Base-by-base conservation (phyloP, 1,140 invertebrate species). In the Drosophila pseudoananassae region DNA sequence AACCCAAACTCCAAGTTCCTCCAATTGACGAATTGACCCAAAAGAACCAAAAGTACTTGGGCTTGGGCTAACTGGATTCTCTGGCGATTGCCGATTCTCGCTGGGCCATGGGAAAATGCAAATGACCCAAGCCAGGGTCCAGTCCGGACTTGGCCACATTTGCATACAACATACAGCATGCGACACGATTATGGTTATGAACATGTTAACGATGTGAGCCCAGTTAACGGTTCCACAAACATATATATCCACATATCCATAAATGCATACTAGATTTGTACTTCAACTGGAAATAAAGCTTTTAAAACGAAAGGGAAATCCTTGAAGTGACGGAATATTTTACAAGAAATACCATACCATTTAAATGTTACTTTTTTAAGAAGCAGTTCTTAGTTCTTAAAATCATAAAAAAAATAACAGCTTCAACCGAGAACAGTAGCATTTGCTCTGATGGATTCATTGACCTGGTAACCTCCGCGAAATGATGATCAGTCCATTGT, bases 1-100 rank as follows among this genome's bases (percentile, higher is more conserved):
- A 36, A 36, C 1, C 31, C 60, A 61, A 65, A 38, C 20, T 20
- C 20, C 20, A 20, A 8, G 43, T 10, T 46, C 68, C 55, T 59
- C 61, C 70, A 76, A 85, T 80, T 85, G 81, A 85, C 81, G 81
- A 81, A 85, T 80, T 85, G 81, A 85, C 72, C 76, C 61, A 80
- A 56, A 43, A 59, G 54, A 61, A 65, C 76, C 46, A 31, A 50
- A 29, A 20, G 15, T 14, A 50, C 38, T 46, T 45, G 15, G 54
- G 54, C 33, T 20, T 25, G 46, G 46, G 33, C 33, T 15, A 43
- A 31, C 59, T 61, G 63, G 17, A 64, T 45, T n/a, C 25, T 57
- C 49, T 36, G 20, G 2, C 20, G 7, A 6, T 43, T 43, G 9
- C 5, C 27, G 43, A 61, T 38, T 54, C 40, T 58, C 6, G 17